These are phyloP conservation scores for Melanotaenia duboulayi DNA, from an alignment of 2,113 vertebrate species.

Conservation along the genomic window DNA sequence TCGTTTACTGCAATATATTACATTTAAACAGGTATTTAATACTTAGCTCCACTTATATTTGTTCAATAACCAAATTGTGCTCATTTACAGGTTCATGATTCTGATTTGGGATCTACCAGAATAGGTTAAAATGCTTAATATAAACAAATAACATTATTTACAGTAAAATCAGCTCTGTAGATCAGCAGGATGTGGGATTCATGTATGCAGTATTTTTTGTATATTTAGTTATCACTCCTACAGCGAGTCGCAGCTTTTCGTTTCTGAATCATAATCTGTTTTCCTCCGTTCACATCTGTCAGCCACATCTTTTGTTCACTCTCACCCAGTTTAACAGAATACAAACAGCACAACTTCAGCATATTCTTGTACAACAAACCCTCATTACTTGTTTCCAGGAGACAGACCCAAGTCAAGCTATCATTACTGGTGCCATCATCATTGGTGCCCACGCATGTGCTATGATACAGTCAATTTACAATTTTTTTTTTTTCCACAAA, in stretches of 20 bases:
- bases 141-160: no score
- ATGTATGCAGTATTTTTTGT: no score
- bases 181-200: no score
- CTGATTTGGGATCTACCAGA: no score
- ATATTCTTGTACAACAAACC: conserved; percentile 18
- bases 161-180: no score
- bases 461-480: conserved; percentile 12
- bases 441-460: conserved; percentile 22
- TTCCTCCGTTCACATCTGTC: background rate
- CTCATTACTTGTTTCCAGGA: conserved; percentile 46
- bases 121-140: no score
- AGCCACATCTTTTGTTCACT: conserved; percentile 1
- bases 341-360: conserved; percentile 6
- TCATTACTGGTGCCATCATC: conserved; percentile 24
- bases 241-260: background rate
- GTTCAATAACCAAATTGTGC: no score
- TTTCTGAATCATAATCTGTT: background rate
- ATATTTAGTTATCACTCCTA: background rate
- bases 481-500: background rate
- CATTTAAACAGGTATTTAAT: no score
- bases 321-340: background rate
- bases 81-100: no score
- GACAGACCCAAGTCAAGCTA: conserved; percentile 31
- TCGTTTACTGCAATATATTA: no score
- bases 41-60: no score